Conservation (phyloP, 2,797 vertebrate species). For the Orestias chungarensis region DNA sequence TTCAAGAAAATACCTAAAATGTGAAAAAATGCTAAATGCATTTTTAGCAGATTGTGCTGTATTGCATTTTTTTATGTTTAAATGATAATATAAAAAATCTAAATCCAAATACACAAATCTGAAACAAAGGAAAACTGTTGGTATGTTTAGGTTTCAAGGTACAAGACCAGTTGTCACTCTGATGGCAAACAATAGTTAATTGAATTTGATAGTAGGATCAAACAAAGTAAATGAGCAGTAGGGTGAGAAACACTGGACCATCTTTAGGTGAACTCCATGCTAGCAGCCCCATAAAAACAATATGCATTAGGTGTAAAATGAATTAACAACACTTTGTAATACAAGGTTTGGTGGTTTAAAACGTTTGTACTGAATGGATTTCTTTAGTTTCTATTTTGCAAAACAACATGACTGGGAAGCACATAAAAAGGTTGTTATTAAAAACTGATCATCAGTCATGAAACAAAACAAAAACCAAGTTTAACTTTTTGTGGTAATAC, state of each 20-base stretch:
- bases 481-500: neutral
- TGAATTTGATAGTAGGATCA: neutral
- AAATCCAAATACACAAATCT: neutral
- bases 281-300: neutral
- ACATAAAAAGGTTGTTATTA: neutral
- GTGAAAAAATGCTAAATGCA: neutral
- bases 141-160: neutral
- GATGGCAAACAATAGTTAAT: neutral
- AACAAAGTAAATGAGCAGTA: neutral
- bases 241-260: neutral
- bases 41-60: neutral
- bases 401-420: neutral
- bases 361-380: neutral
- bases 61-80: too few relatives aligned
- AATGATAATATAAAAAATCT: neutral
- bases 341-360: neutral
- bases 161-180: conserved; percentile 3
- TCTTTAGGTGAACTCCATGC: conserved; percentile 7
- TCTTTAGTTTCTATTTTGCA: neutral
- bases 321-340: neutral
- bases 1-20: neutral
- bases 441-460: neutral
- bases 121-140: neutral
- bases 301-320: neutral
- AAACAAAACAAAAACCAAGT: neutral